phyloP scores from a whole-genome alignment of 2,113 vertebrate genomes.

The Zootoca vivipara region DNA sequence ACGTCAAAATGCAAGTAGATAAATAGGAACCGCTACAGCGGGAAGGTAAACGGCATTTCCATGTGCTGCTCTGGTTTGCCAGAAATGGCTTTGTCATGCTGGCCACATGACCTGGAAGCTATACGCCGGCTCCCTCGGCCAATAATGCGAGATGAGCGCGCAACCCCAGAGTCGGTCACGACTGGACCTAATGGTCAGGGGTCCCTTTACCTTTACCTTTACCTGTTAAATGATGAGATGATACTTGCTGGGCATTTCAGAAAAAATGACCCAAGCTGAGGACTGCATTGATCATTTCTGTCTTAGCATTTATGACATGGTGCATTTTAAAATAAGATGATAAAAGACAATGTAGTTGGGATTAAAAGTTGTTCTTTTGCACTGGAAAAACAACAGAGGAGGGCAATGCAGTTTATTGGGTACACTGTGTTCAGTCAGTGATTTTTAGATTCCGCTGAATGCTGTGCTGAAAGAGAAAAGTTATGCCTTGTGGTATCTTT shows the following conservation, averaged over 20 bases:
- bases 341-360: not conserved
- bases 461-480: not conserved
- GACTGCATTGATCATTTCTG: not conserved
- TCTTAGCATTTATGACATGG: not conserved
- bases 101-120: no score
- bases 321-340: not conserved
- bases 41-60: no score
- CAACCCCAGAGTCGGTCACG: no score
- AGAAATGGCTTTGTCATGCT: no score
- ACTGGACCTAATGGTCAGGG: no score
- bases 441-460: conserved; percentile 36
- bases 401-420: not conserved
- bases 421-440: not conserved
- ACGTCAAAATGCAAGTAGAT: no score
- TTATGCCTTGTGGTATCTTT: conserved; percentile 38
- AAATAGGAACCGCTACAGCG: no score
- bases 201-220: no score
- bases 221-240: no score
- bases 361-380: not conserved
- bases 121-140: no score
- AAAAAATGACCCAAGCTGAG: not conserved
- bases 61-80: no score
- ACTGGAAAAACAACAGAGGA: conserved; percentile 16
- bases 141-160: no score
- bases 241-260: not conserved